Evolutionary conservation across 2,797 vertebrate genomes (phyloP).

Genomic region (Argya squamiceps): DNA sequence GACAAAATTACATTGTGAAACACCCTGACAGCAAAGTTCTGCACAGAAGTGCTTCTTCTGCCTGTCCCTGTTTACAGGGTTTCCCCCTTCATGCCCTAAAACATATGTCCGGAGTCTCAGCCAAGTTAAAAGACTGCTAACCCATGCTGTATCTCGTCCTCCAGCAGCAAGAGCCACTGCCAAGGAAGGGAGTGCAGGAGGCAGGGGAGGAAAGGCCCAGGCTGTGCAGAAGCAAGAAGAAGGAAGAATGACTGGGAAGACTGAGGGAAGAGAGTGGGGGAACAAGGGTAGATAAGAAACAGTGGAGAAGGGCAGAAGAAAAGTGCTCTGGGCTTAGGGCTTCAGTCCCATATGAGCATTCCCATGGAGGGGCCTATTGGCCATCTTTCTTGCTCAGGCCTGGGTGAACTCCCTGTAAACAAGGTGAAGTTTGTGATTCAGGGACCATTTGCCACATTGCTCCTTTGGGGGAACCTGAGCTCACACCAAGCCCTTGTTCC

Average conservation of each 20-base stretch:
- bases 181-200: background rate
- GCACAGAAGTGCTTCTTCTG: background rate
- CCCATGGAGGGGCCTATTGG: no score
- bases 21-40: background rate
- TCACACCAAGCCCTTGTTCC: background rate
- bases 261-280: background rate
- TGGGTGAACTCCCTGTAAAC: background rate
- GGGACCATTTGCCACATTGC: background rate
- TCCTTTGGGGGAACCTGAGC: background rate
- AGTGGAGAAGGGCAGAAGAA: no score
- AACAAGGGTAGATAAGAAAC: background rate
- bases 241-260: background rate
- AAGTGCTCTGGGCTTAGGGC: background rate
- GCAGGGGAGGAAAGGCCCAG: background rate
- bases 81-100: background rate
- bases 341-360: background rate
- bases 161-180: background rate
- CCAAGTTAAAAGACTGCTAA: background rate
- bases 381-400: background rate
- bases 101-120: background rate
- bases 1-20: background rate
- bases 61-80: background rate
- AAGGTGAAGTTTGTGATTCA: no score
- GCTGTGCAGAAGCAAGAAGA: background rate
- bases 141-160: background rate